Percentiles rank a stretch among this genome's conserved stretches.
Evolutionary conservation across 2,113 vertebrate genomes (phyloP).

Genomic region (Arenaria interpres): DNA sequence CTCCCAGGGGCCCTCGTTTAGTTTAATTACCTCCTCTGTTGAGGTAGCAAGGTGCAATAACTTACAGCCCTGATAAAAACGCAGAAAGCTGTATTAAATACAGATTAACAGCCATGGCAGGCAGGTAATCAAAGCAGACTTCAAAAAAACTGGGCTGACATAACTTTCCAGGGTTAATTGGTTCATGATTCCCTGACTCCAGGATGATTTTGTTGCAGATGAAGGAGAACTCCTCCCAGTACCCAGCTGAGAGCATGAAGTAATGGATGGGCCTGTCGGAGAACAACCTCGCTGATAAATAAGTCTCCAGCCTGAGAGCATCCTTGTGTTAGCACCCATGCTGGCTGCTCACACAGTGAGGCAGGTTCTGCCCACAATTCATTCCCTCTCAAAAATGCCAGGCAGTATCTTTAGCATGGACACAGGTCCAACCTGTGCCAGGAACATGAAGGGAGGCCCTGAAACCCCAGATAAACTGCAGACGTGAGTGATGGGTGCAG

Average conservation of each 20-base stretch:
- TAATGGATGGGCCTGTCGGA: neutral
- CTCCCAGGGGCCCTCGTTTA: neutral
- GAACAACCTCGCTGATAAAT: neutral
- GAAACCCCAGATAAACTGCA: fast-evolving
- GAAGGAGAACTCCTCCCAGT: neutral
- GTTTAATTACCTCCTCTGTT: neutral
- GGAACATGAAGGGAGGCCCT: fast-evolving
- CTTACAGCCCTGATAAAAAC: neutral
- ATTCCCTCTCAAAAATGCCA: neutral
- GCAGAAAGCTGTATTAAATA: neutral
- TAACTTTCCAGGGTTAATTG: neutral
- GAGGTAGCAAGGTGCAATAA: neutral
- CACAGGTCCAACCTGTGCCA: neutral
- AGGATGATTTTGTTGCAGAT: neutral
- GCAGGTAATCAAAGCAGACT: neutral
- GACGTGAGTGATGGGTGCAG: neutral
- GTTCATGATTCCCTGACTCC: neutral
- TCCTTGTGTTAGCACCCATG: neutral
- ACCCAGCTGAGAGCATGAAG: neutral
- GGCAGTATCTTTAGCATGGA: neutral
- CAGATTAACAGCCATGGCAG: neutral
- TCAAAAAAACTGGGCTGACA: neutral
- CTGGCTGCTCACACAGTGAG: neutral
- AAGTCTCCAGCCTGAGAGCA: neutral
- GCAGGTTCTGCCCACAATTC: neutral